Conservation (phyloP, 2,113 vertebrate genomes). For the Hippopotamus amphibius region DNA sequence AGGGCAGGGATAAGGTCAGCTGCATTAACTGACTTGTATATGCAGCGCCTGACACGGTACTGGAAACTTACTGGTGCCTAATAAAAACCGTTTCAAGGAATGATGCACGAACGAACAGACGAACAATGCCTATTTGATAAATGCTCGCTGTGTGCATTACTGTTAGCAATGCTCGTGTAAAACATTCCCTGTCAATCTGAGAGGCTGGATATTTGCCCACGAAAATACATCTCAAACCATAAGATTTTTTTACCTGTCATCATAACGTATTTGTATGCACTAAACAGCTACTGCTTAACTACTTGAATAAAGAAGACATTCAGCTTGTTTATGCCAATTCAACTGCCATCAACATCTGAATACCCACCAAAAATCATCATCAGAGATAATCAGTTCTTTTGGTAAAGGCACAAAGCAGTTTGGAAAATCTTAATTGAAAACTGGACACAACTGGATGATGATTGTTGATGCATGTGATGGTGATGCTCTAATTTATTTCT, state of each 20-base stretch:
- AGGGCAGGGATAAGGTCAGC: not conserved
- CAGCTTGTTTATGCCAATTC: constrained; percentile 80
- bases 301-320: constrained; percentile 80
- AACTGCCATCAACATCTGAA: constrained; percentile 72
- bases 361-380: constrained; percentile 75
- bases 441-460: constrained; percentile 72
- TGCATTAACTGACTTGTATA: not conserved
- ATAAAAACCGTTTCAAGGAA: not conserved
- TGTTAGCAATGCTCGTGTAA: not conserved
- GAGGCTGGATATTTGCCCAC: constrained; percentile 24
- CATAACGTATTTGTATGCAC: constrained; percentile 76
- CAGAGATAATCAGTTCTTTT: constrained; percentile 82
- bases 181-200: not conserved
- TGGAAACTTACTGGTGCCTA: not conserved
- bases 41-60: not conserved
- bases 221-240: constrained; percentile 48
- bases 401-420: constrained; percentile 69
- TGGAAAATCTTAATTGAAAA: constrained; percentile 81
- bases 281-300: constrained; percentile 68
- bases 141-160: not conserved
- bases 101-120: not conserved
- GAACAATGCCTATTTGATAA: not conserved
- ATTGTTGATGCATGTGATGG: constrained; percentile 79
- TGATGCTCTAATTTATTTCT: constrained; percentile 84
- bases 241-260: constrained; percentile 61